Evolutionary conservation across 2,113 vertebrate species (phyloP).

Genomic region (Anas platyrhynchos): DNA sequence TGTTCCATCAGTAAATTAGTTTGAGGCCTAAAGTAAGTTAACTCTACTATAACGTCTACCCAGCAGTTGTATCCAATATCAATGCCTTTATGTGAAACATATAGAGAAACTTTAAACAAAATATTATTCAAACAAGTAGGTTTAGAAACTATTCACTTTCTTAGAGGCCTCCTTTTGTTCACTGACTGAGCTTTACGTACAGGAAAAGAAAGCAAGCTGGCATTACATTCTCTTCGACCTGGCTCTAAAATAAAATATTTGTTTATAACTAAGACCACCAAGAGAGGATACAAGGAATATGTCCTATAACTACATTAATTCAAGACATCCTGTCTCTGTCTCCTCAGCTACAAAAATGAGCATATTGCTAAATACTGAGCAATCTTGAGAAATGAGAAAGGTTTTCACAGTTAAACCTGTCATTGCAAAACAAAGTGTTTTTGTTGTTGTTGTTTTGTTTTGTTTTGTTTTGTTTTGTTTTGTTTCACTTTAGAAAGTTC

Average conservation of each 20-base stretch:
- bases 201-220: not conserved
- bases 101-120: not conserved
- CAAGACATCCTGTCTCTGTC: not conserved
- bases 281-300: not conserved
- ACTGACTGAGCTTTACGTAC: not conserved
- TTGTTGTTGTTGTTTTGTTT: too few species aligned
- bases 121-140: not conserved
- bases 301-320: not conserved
- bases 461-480: not conserved
- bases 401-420: not conserved
- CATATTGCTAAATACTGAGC: not conserved
- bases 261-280: not conserved
- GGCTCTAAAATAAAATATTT: not conserved
- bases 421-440: not conserved
- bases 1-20: not conserved
- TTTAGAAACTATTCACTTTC: not conserved
- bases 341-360: not conserved
- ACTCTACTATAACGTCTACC: not conserved
- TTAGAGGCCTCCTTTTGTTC: not conserved
- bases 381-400: not conserved
- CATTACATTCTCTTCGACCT: not conserved
- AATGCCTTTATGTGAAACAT: not conserved
- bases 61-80: not conserved
- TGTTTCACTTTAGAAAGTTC: not conserved
- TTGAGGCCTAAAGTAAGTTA: not conserved